Base-by-base conservation (phyloP, 2,888 invertebrate species). In the Brachyopa scutellaris region DNA sequence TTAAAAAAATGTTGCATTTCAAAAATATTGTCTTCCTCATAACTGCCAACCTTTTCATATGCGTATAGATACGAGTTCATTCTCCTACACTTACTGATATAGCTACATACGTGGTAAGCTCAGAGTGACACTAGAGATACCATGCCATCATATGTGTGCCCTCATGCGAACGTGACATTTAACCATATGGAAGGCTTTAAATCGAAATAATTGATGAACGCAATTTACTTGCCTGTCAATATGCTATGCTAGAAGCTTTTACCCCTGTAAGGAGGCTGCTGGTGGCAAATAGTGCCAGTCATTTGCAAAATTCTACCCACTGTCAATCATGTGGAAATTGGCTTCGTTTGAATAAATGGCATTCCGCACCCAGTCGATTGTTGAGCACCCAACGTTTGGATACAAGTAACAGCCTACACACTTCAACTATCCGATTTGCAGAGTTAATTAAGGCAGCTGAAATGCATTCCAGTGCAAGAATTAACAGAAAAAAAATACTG, bases 271-370 rank as follows among this genome's bases (percentile, higher is more conserved):
- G 2, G 26, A 15, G 45, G 13, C 23, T 13, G 2, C 51, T 38
- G 49, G 19, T 51, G 29, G 26, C 33, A 76, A 57, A 72, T 64
- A 21, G 42, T 59, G 77, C 45, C 77, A 69, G 49, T 19, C 66
- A 67, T 38, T 11, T n/a, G 49, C 2, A 47, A 72, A n/a, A 57
- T 17, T 38, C 55, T 15, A 19, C 53, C n/a, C 74, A 59, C 26
- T 79, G 78, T 55, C 67, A 74, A 74, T 74, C 53, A 80, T 62
- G 61, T 29, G 9, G 5, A 33, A 80, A 80, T 74, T 80, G 62
- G 79, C 74, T 80, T 80, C 67, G 62, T 80, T 80, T 69, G 79
- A 67, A 74, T 57, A 67, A 80, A 69, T 57, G 31, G 74, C 74
- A 49, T 66, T 57, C 31, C 31, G 2, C 42, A 29, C 45, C 36